phyloP scores from a whole-genome alignment of 2,888 invertebrate species.

The Watsonalla binaria region DNA sequence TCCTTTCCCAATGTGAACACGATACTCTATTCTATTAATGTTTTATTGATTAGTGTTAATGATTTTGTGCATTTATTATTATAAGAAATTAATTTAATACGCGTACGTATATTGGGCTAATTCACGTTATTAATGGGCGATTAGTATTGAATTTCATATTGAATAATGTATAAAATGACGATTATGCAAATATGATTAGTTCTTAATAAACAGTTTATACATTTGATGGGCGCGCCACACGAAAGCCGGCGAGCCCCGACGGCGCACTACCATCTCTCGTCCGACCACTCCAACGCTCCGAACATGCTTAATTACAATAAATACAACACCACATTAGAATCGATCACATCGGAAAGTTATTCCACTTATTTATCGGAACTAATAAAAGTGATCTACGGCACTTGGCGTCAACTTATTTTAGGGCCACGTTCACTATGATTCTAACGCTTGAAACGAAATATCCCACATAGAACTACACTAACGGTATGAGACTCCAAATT shows the following conservation, averaged over 20 bases:
- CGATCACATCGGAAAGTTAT: constrained; percentile 72
- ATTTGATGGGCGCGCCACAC: constrained; percentile 63
- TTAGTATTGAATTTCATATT: constrained; percentile 72
- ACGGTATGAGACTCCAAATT: too few relatives aligned
- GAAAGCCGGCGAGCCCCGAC: constrained; percentile 22
- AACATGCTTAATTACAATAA: constrained; percentile 67
- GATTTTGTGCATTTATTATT: constrained; percentile 54
- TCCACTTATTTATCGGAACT: constrained; percentile 71
- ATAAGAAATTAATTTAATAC: constrained; percentile 49
- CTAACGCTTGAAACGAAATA: neutral
- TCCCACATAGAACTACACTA: too few relatives aligned
- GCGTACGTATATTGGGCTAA: constrained; percentile 61
- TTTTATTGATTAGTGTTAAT: constrained; percentile 57
- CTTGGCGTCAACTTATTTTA: constrained; percentile 57
- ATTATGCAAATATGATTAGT: constrained; percentile 77
- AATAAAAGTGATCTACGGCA: constrained; percentile 75
- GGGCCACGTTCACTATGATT: constrained; percentile 17
- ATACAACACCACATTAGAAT: constrained; percentile 72
- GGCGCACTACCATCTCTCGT: constrained; percentile 7
- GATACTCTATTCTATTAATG: constrained; percentile 39
- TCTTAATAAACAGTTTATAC: constrained; percentile 71
- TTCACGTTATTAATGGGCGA: constrained; percentile 65
- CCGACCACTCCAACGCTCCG: constrained; percentile 11
- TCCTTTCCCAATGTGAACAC: constrained; percentile 43
- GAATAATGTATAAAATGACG: constrained; percentile 59